Percentiles rank a stretch among this genome's conserved stretches.
Evolutionary conservation across 2,888 invertebrate genomes (phyloP).

Genomic region (Leucophora obtusa): DNA sequence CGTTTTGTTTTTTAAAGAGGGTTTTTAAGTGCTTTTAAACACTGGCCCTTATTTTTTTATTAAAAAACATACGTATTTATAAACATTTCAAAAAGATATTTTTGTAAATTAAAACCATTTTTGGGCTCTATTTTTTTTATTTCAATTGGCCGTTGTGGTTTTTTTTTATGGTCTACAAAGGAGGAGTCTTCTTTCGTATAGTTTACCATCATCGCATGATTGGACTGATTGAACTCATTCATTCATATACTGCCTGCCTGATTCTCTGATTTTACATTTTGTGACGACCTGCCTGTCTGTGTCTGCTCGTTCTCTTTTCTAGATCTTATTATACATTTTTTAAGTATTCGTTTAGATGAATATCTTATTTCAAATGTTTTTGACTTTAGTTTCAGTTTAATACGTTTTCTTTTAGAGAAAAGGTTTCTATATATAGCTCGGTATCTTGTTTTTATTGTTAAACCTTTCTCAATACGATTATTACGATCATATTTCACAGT

Average conservation of each 20-base stretch:
- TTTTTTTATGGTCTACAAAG: constrained; percentile 19
- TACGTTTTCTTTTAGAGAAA: not conserved
- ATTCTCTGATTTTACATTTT: constrained; percentile 43
- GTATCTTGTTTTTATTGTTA: not conserved
- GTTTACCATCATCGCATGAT: constrained; percentile 46
- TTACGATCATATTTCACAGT: constrained; percentile 1
- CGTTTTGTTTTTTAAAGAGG: constrained; percentile 23
- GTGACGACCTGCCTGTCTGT: constrained; percentile 49
- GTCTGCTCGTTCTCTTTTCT: constrained; percentile 41
- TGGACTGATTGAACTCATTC: constrained; percentile 16
- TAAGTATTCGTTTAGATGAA: constrained; percentile 10
- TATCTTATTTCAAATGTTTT: not conserved
- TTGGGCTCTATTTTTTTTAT: constrained; percentile 12
- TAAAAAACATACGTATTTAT: constrained; percentile 27
- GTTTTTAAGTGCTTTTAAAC: constrained; percentile 15
- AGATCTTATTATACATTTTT: not conserved
- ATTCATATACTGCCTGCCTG: constrained; percentile 43
- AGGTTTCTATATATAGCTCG: not conserved
- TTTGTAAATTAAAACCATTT: constrained; percentile 20
- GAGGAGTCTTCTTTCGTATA: constrained; percentile 48
- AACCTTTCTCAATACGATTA: not conserved
- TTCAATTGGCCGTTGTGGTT: constrained; percentile 29
- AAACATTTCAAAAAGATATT: constrained; percentile 22
- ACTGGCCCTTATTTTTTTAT: constrained; percentile 15
- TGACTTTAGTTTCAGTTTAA: constrained; percentile 4